Evolutionary conservation across 2,797 vertebrate genomes (phyloP).

Genomic region (Pangasius krempfi): DNA sequence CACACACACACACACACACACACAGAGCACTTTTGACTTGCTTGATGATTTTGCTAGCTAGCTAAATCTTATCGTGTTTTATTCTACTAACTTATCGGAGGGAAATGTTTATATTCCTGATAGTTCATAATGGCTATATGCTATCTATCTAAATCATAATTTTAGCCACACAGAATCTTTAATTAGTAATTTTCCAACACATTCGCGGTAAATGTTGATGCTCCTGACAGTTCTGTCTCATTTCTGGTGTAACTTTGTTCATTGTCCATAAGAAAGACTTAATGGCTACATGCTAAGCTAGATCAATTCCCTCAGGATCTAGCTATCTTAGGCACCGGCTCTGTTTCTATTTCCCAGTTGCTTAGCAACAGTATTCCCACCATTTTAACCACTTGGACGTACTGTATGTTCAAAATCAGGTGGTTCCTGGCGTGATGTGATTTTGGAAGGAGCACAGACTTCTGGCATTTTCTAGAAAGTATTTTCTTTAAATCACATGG

Average conservation of each 20-base stretch:
- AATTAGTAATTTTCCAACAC: background rate
- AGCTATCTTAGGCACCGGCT: background rate
- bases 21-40: background rate
- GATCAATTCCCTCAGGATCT: background rate
- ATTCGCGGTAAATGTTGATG: background rate
- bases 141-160: background rate
- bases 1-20: slow-evolving; percentile 23
- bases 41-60: background rate
- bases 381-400: background rate
- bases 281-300: background rate
- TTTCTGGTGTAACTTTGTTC: background rate
- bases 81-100: background rate
- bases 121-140: background rate
- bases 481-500: background rate
- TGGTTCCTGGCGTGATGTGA: background rate
- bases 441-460: background rate
- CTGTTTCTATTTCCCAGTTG: background rate
- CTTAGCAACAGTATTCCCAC: background rate
- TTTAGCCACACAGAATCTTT: background rate
- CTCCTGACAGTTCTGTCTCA: background rate
- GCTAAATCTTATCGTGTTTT: background rate
- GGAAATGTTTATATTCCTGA: background rate
- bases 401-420: background rate
- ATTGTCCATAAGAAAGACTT: background rate
- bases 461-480: background rate